Percentiles rank a stretch among this genome's conserved stretches.
Evolutionary conservation across 2,113 vertebrate species (phyloP).

Genomic region (Pelusios castaneus): DNA sequence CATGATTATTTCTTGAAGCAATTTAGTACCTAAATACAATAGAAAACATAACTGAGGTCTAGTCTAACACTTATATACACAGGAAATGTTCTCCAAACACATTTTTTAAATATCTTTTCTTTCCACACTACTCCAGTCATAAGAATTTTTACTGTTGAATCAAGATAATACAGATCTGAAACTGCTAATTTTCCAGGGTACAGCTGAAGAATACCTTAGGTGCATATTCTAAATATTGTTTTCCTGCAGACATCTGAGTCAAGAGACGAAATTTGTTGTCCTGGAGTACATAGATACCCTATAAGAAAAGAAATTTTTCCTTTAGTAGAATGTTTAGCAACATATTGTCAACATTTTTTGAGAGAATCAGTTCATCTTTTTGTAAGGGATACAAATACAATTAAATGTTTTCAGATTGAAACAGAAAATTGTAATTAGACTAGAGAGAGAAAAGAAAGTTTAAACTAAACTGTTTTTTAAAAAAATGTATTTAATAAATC

Average conservation of each 20-base stretch:
- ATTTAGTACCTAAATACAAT: background rate
- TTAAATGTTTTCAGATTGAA: background rate
- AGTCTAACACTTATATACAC: background rate
- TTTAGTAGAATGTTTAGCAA: background rate
- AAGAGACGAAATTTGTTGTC: conserved; percentile 94
- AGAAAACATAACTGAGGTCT: background rate
- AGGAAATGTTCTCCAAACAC: background rate
- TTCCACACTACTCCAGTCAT: background rate
- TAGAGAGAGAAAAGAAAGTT: background rate
- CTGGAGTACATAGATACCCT: conserved; percentile 97
- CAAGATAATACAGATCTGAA: background rate
- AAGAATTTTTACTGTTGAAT: background rate
- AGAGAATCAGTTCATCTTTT: background rate
- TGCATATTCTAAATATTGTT: conserved; percentile 94
- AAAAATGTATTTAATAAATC: background rate
- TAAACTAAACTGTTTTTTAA: background rate
- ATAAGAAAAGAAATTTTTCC: background rate
- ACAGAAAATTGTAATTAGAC: background rate
- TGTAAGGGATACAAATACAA: background rate
- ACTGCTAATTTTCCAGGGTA: background rate
- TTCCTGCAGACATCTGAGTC: conserved; percentile 91
- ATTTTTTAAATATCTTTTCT: background rate
- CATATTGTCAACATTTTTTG: background rate
- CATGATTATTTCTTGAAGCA: background rate
- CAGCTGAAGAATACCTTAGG: conserved; percentile 84